Percentiles rank a stretch among this genome's conserved stretches.
These are phyloP conservation scores for Hydrolagus affinis DNA, from an alignment of 2,113 vertebrate genomes.

Conservation along the genomic window DNA sequence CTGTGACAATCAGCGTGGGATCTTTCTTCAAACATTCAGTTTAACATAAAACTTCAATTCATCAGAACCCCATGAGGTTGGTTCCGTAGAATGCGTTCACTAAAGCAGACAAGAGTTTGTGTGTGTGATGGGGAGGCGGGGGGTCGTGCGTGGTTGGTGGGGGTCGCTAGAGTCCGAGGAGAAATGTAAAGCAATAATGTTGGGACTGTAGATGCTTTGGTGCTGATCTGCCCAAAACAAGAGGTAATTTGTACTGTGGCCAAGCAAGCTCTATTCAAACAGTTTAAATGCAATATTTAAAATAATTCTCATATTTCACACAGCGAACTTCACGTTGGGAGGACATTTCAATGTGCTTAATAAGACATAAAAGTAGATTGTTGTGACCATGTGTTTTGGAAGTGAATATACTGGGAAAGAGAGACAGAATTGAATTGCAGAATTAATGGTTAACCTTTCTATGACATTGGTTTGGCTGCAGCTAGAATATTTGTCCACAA, in stretches of 20 bases:
- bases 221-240: slow-evolving; percentile 6
- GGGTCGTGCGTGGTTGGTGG: background rate
- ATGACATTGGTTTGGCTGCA: too few relatives aligned
- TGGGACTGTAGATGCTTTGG: slow-evolving; percentile 15
- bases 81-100: slow-evolving; percentile 50
- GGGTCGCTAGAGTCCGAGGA: background rate
- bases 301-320: background rate
- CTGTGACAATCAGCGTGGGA: slow-evolving; percentile 65
- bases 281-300: background rate
- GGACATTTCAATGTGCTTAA: too few relatives aligned
- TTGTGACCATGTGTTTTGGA: too few relatives aligned
- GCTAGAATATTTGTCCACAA: too few relatives aligned
- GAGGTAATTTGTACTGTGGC: background rate
- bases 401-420: too few relatives aligned
- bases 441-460: too few relatives aligned
- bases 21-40: slow-evolving; percentile 73
- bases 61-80: slow-evolving; percentile 82
- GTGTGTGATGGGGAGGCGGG: too few relatives aligned
- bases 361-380: too few relatives aligned
- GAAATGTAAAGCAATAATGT: slow-evolving; percentile 14
- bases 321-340: too few relatives aligned
- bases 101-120: background rate
- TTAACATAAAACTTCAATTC: slow-evolving; percentile 85
- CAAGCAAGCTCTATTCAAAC: background rate
- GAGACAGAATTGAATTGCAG: too few relatives aligned